Base-by-base conservation (phyloP, 2,113 vertebrate genomes). In the Urocitellus parryii region DNA sequence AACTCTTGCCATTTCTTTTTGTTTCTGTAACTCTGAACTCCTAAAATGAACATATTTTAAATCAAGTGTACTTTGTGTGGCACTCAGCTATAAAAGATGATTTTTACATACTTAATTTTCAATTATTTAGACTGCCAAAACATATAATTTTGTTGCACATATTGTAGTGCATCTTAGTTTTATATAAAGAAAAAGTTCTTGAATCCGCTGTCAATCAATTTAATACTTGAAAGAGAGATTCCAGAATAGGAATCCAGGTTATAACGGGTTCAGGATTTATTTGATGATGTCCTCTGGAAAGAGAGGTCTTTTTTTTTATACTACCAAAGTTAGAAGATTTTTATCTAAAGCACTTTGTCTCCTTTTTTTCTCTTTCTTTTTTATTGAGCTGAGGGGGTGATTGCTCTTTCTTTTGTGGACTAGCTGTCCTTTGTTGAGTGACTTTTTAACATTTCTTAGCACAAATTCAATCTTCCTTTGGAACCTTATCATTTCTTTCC, bases 391-490 rank as follows among this genome's bases (percentile, higher is more conserved):
- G 48, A 94, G 63, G 58, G 53, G 45, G 51, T 97, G 86, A 97
- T 96, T 96, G 61, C 94, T 91, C 27, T 96, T 90, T 29, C 82
- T 97, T 94, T 97, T 95, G 86, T 92, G 86, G 37, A 79, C 37
- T 86, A 78, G 85, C 88, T 94, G 24, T 77, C 88, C 56, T 97
- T 98, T 95, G 88, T 97, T 95, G 45, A 22, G 16, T 96, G 94
- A 86, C 91, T 97, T 96, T 96, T 96, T 90, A 97, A 96, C 94
- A 76, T 97, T 97, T 82, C 90, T 65, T 91, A 95, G 73, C n/a
- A 90, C 82, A 96, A 76, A 94, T 94, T 94, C 83, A 95, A 2
- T 97, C 82, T 96, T 88, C 48, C 37, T 88, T 90, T 58, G 88
- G 58, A 93, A 68, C 51, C 63, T 94, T 91, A 81, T 65, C 48